These are phyloP conservation scores for Chelidonichthys spinosus DNA, from an alignment of 2,797 vertebrate species.

Conservation along the genomic window DNA sequence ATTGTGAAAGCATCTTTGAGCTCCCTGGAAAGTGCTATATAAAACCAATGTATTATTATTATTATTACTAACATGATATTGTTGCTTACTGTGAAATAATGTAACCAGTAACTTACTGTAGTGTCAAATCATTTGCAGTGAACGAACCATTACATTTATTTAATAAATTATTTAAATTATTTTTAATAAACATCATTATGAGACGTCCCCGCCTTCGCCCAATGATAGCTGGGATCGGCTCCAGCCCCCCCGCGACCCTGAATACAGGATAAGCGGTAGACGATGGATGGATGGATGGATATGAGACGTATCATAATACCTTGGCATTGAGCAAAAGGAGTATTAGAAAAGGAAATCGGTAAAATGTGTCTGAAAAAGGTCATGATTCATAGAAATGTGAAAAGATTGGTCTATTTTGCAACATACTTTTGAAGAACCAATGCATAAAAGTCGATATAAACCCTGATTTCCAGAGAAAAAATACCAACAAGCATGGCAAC, in stretches of 20 bases:
- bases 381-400: background rate
- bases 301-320: background rate
- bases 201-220: background rate
- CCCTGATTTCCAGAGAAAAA: background rate
- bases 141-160: background rate
- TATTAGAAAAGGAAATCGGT: background rate
- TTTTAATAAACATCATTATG: background rate
- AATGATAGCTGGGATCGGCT: no score
- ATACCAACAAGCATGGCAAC: background rate
- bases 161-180: no score
- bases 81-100: no score
- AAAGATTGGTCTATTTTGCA: background rate
- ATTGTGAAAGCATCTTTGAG: no score
- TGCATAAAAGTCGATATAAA: background rate
- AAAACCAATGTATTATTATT: no score
- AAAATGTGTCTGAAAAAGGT: background rate
- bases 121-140: no score
- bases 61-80: no score
- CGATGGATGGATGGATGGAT: no score
- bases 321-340: background rate
- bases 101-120: no score
- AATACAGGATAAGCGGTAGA: no score
- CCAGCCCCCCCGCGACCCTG: no score
- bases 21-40: no score
- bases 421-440: background rate